Evolutionary conservation across 2,888 invertebrate species (phyloP).

Genomic region (Herminia tarsipennalis): DNA sequence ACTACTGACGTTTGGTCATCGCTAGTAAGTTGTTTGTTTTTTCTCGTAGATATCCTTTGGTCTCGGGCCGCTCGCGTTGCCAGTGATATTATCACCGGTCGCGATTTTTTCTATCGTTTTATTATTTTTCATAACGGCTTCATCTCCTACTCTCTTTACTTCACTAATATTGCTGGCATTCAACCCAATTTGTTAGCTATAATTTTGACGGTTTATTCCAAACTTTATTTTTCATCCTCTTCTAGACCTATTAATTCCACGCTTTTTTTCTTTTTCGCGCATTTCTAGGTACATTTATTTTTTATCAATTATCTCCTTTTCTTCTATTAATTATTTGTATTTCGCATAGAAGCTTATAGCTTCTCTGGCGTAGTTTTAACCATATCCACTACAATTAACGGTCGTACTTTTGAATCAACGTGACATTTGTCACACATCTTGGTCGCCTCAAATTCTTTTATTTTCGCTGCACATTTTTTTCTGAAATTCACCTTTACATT

Average conservation of each 20-base stretch:
- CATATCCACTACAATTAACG: background rate
- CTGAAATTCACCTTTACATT: background rate
- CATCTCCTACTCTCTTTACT: background rate
- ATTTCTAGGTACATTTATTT: background rate
- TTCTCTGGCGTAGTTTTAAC: conserved; percentile 1
- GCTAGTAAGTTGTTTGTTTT: conserved; percentile 9
- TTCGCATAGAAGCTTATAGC: background rate
- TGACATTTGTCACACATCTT: background rate
- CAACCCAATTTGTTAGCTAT: background rate
- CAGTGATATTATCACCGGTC: background rate
- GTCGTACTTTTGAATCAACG: background rate
- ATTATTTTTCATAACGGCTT: background rate
- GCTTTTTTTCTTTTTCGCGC: background rate
- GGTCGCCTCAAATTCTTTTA: background rate
- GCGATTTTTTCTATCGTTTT: background rate
- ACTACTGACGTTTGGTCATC: too few relatives aligned
- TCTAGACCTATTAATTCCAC: background rate
- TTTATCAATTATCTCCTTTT: conserved; percentile 1
- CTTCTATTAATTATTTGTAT: background rate
- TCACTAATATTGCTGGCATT: background rate
- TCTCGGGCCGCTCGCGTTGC: background rate
- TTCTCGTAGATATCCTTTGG: conserved; percentile 9
- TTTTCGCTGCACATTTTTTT: background rate
- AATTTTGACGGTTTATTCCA: background rate
- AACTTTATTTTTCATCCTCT: background rate